A percentile compares a stretch with the other conserved stretches of the same genome.
These are phyloP conservation scores for Xestobium rufovillosum DNA, from an alignment of 2,888 invertebrate species.

Conservation along the genomic window DNA sequence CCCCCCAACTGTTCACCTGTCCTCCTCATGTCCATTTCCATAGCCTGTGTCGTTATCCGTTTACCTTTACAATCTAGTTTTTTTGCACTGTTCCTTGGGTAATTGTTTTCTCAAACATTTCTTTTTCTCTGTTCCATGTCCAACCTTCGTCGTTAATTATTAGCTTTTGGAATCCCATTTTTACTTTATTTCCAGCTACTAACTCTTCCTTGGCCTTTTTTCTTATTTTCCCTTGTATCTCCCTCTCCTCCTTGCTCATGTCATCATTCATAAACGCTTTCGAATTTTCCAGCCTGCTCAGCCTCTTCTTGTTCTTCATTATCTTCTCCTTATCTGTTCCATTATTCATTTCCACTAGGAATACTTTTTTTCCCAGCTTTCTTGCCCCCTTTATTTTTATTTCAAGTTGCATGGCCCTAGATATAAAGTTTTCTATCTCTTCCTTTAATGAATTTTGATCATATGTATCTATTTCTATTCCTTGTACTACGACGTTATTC, in stretches of 20 bases:
- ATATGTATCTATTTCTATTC: constrained; percentile 1
- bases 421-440: constrained; percentile 7
- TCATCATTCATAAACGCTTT: too few species aligned
- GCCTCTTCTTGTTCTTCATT: constrained; percentile 3
- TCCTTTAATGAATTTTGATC: constrained; percentile 5
- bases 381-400: constrained; percentile 1
- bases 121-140: too few species aligned
- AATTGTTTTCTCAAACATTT: constrained; percentile 1
- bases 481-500: constrained; percentile 5
- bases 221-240: constrained; percentile 4
- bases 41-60: constrained; percentile 4
- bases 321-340: constrained; percentile 3
- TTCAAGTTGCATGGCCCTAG: constrained; percentile 1
- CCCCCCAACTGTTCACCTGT: not conserved
- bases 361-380: constrained; percentile 4
- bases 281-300: too few species aligned
- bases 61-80: constrained; percentile 6
- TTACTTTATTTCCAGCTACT: constrained; percentile 2
- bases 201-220: too few species aligned
- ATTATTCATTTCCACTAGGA: constrained; percentile 4
- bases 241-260: too few species aligned
- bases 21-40: constrained; percentile 5
- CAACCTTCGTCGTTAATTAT: constrained; percentile 6
- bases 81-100: not conserved
- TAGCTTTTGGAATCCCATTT: constrained; percentile 4